A percentile compares a stretch with the other conserved stretches of the same genome.
phyloP scores from a whole-genome alignment of 2,113 vertebrate genomes.

The Dicentrarchus labrax region DNA sequence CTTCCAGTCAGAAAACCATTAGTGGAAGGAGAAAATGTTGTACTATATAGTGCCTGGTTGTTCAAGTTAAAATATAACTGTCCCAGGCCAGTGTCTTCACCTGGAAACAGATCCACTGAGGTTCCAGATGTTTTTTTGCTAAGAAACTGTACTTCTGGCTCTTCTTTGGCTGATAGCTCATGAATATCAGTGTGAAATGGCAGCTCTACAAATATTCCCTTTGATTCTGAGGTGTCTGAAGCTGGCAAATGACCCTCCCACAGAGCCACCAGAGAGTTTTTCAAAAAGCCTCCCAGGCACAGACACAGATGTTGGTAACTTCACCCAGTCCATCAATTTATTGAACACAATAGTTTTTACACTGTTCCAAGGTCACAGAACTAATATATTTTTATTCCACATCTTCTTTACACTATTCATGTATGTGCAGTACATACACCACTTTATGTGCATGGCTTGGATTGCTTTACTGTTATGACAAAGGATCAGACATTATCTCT shows the following conservation, averaged over 20 bases:
- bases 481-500: constrained; percentile 16
- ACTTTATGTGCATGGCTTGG: background rate
- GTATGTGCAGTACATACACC: background rate
- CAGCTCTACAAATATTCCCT: background rate
- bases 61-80: constrained; percentile 19
- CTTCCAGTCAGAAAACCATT: background rate
- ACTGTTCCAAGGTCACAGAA: background rate
- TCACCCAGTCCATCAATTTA: background rate
- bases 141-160: background rate
- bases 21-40: background rate
- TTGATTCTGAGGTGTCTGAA: background rate
- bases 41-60: background rate
- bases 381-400: background rate
- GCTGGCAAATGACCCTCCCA: background rate
- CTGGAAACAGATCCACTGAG: background rate
- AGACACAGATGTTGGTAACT: background rate
- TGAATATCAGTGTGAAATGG: constrained; percentile 7
- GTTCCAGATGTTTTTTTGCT: background rate
- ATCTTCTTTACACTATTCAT: background rate
- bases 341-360: background rate
- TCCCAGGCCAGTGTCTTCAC: background rate
- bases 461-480: background rate
- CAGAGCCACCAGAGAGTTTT: background rate
- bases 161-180: background rate
- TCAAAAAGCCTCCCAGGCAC: constrained; percentile 10